These are phyloP conservation scores for Brenthis ino DNA, from an alignment of 2,888 invertebrate genomes.

Conservation along the genomic window DNA sequence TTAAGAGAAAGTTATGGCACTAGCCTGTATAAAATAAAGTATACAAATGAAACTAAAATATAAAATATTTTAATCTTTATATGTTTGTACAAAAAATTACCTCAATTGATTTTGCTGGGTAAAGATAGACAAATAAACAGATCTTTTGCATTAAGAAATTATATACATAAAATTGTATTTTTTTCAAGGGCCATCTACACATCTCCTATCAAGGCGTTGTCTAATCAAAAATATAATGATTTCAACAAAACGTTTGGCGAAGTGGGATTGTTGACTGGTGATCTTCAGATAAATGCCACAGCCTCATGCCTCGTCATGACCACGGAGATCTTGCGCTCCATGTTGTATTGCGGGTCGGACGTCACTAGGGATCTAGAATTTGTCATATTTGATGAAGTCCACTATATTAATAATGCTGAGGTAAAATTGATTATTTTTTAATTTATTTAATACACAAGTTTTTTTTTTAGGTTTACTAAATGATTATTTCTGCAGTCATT, in stretches of 20 bases:
- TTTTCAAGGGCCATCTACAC: conserved; percentile 94
- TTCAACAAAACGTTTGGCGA: conserved; percentile 96
- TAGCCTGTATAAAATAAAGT: too few species aligned
- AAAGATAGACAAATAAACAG: too few species aligned
- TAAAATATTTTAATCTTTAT: too few species aligned
- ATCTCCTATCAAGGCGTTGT: conserved; percentile 98
- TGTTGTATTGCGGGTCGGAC: conserved; percentile 97
- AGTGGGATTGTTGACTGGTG: conserved; percentile 96
- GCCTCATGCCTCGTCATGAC: conserved; percentile 99
- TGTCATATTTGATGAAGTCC: conserved; percentile 99
- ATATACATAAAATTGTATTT: conserved; percentile 3
- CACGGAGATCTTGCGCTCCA: conserved; percentile 98
- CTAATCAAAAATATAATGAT: conserved; percentile 99
- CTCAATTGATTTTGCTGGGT: too few species aligned
- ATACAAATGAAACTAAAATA: too few species aligned
- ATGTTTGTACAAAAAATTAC: too few species aligned
- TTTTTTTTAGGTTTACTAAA: too few species aligned
- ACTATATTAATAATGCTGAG: conserved; percentile 98
- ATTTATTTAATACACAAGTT: too few species aligned
- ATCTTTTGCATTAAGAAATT: background rate
- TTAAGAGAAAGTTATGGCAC: too few species aligned
- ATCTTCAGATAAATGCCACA: conserved; percentile 96
- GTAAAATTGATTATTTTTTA: conserved; percentile 60
- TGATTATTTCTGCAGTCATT: background rate
- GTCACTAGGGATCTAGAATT: conserved; percentile 98